These are phyloP conservation scores for Pocillopora meandrina DNA, from an alignment of 92 coral and sea anemone genomes.

Conservation along the genomic window DNA sequence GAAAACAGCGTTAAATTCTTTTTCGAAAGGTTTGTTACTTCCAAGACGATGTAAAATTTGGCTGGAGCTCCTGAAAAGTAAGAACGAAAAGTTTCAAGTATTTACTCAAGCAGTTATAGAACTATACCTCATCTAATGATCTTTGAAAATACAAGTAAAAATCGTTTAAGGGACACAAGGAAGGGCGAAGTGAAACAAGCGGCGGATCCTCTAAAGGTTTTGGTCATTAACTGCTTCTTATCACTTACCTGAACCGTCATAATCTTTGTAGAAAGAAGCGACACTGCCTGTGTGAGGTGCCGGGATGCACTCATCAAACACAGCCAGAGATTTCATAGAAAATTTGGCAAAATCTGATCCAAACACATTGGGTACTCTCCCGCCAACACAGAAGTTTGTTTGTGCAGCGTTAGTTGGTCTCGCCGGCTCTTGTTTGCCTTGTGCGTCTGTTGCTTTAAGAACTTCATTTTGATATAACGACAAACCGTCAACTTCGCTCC, in stretches of 20 bases:
- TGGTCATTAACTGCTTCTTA: too few relatives aligned
- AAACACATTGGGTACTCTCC: constrained; percentile 81
- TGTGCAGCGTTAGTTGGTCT: constrained; percentile 63
- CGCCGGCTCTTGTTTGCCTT: constrained; percentile 56
- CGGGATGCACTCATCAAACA: constrained; percentile 78
- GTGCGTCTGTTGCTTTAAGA: constrained; percentile 50
- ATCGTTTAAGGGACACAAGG: too few relatives aligned
- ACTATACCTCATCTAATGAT: too few relatives aligned
- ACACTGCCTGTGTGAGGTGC: constrained; percentile 57
- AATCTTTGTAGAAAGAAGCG: constrained; percentile 33
- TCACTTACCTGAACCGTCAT: constrained; percentile 34
- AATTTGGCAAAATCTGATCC: constrained; percentile 82
- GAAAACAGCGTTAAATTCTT: constrained; percentile 49
- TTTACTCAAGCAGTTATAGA: background rate
- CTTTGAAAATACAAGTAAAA: too few relatives aligned
- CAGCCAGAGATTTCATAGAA: constrained; percentile 79
- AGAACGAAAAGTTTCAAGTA: background rate
- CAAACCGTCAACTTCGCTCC: constrained; percentile 85
- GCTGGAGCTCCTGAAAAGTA: constrained; percentile 50
- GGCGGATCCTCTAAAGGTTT: too few relatives aligned
- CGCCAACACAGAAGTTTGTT: constrained; percentile 83
- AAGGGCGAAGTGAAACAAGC: too few relatives aligned
- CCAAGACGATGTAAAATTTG: constrained; percentile 75
- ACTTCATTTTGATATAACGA: constrained; percentile 77
- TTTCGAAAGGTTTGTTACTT: constrained; percentile 66